Base-by-base conservation (phyloP, 1,140 invertebrate species). In the Drosophila sproati region DNA sequence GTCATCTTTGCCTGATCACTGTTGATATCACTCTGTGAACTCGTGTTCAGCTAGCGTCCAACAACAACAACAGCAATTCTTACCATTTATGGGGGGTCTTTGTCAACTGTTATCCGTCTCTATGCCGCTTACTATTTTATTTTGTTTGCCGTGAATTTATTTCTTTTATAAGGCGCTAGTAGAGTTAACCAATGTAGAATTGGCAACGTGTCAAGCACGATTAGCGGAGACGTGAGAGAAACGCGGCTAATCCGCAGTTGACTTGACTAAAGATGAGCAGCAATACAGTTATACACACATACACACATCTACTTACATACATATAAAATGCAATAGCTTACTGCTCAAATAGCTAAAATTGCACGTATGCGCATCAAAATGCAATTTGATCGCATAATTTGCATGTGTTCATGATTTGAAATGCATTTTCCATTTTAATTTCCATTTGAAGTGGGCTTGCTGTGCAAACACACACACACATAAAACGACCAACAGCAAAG, bases 51-150 rank as follows among this genome's bases (percentile, higher is more conserved):
- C 71, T 62, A 78, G 73, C 43, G 47, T 67, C 32, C 43, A 51
- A 39, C 51, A 81, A 63, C n/a, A 34, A 35, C 31, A 68, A 59
- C 35, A 73, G 37, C 34, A 75, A 82, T 80, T 82, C 80, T 80
- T 77, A 67, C 82, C 77, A 87, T 88, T 68, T 87, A 77, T 80
- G 66, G 82, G 20, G 64, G 43, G 45, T 56, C 51, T 57, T 32
- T 74, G 39, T 55, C 29, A 8, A 7, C 37, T 39, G 6, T 55
- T 0, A 20, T 20, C 20, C 20, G 12, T 55, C 31, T 51, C 32
- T 59, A 37, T 5, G 31, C 39, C 55, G 4, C 35, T 35, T 39
- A 28, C 20, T 6, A 41, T 31, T 64, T 41, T 20, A 63, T 73
- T 64, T 82, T 32, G 59, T 82, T 78, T 1, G 20, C 20, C 1